Percentiles rank a stretch among this genome's conserved stretches.
Conservation (phyloP, 2,888 invertebrate species). For the Cylloceria caligata region DNA sequence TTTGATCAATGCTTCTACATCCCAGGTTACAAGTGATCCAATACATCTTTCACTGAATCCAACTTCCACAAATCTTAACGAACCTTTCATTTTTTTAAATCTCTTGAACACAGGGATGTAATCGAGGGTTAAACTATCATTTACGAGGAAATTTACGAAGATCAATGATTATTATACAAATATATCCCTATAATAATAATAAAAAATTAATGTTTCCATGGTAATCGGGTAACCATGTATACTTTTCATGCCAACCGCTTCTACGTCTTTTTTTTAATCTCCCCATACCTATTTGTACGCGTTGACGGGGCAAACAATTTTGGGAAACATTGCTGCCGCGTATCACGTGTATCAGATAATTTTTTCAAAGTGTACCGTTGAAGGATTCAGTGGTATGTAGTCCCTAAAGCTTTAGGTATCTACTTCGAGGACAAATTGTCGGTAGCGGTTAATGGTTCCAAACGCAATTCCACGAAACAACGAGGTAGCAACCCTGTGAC, state of each 20-base stretch:
- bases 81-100: too few relatives aligned
- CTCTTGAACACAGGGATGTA: too few relatives aligned
- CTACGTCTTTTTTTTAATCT: neutral
- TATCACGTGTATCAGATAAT: neutral
- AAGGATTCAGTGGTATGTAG: neutral
- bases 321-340: neutral
- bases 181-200: neutral
- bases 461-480: slow-evolving; percentile 69
- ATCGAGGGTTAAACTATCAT: too few relatives aligned
- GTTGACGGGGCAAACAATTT: neutral
- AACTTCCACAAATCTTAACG: too few relatives aligned
- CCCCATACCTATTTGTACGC: neutral
- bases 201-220: neutral
- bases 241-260: neutral
- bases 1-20: too few relatives aligned
- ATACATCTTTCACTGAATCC: too few relatives aligned
- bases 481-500: slow-evolving; percentile 31
- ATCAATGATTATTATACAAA: neutral
- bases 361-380: slow-evolving; percentile 5
- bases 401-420: slow-evolving; percentile 27
- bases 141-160: too few relatives aligned
- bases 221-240: neutral
- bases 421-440: slow-evolving; percentile 53
- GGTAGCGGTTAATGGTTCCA: slow-evolving; percentile 33
- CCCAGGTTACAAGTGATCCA: too few relatives aligned